These are phyloP conservation scores for Rotaria socialis DNA, from an alignment of 2,888 invertebrate genomes.

Conservation along the genomic window DNA sequence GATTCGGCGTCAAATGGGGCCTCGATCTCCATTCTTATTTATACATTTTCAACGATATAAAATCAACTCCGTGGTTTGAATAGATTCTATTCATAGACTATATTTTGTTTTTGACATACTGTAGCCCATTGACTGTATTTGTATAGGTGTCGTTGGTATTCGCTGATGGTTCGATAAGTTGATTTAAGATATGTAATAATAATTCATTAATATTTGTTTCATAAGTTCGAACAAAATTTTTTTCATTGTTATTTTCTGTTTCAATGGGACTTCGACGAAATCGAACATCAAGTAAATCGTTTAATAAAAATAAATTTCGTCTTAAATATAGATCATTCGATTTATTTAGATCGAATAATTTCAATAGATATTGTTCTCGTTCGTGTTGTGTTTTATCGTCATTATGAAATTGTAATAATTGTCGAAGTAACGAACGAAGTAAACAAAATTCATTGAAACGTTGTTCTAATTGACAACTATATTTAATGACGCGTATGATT, in stretches of 20 bases:
- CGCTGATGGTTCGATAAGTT: neutral
- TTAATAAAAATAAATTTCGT: conserved; percentile 30
- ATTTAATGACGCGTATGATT: neutral
- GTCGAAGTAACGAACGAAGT: conserved; percentile 12
- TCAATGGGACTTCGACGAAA: neutral
- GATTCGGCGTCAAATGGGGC: too few species aligned
- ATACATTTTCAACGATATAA: too few species aligned
- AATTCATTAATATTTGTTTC: conserved; percentile 25
- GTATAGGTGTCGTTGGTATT: neutral
- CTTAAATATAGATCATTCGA: neutral
- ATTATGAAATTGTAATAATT: conserved; percentile 6
- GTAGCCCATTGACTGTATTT: too few species aligned
- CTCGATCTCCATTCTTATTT: too few species aligned
- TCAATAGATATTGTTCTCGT: neutral
- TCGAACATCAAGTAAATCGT: conserved; percentile 11
- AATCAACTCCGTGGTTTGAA: too few species aligned
- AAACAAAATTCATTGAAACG: conserved; percentile 1
- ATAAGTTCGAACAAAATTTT: neutral
- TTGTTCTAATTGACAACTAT: neutral
- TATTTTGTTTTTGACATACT: too few species aligned
- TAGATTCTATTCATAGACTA: too few species aligned
- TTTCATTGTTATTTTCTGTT: neutral
- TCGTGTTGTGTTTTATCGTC: conserved; percentile 4
- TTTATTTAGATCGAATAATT: neutral
- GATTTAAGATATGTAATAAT: conserved; percentile 15